These are phyloP conservation scores for Poecile montanus DNA, from an alignment of 2,797 vertebrate species.

Conservation along the genomic window DNA sequence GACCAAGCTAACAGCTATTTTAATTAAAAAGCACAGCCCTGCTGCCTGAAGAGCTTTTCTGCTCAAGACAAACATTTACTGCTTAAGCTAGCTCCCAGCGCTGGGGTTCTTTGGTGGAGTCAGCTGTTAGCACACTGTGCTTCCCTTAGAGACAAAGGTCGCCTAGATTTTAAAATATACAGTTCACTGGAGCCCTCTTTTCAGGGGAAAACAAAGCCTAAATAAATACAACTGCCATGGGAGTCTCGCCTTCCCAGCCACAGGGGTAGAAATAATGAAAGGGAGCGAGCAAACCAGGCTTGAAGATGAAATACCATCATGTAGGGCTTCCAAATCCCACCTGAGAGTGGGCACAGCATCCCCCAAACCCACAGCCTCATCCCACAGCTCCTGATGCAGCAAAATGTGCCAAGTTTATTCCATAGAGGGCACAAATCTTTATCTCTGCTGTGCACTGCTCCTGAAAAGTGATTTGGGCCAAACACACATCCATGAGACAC, in stretches of 20 bases:
- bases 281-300: not conserved
- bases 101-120: slow-evolving; percentile 21
- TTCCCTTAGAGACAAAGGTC: slow-evolving; percentile 30
- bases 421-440: not conserved
- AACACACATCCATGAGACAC: too few relatives aligned
- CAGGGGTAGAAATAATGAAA: not conserved
- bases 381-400: not conserved
- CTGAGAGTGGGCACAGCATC: fast-evolving
- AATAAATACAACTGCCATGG: slow-evolving; percentile 34
- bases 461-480: not conserved
- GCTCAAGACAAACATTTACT: slow-evolving; percentile 60
- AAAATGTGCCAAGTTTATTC: not conserved
- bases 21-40: slow-evolving; percentile 52
- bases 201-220: slow-evolving; percentile 41
- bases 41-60: slow-evolving; percentile 54
- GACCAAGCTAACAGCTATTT: slow-evolving; percentile 48
- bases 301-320: not conserved
- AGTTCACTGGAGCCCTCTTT: slow-evolving; percentile 23
- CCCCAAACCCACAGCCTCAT: not conserved
- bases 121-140: slow-evolving; percentile 26
- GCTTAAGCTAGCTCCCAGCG: slow-evolving; percentile 7
- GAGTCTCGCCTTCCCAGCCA: not conserved
- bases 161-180: slow-evolving; percentile 21
- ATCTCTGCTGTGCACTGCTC: not conserved
- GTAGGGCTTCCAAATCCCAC: not conserved